Evolutionary conservation across 1,140 invertebrate genomes (phyloP).

Genomic region (Meteorus sp.): DNA sequence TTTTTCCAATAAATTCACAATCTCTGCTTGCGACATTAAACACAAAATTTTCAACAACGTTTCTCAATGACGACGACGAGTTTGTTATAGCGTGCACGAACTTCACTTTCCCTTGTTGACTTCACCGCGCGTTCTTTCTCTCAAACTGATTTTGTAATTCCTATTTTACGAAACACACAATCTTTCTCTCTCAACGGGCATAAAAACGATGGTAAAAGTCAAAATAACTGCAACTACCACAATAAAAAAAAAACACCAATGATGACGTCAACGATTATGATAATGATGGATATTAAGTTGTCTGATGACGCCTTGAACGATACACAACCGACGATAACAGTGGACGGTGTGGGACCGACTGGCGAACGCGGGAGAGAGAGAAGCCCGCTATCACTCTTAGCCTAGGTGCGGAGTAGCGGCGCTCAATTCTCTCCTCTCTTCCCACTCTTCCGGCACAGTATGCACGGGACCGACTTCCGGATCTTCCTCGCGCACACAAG

Average conservation of each 20-base stretch:
- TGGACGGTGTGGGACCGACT: constrained; percentile 29
- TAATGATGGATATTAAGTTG: constrained; percentile 26
- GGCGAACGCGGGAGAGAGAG: constrained; percentile 25
- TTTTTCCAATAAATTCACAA: too few species aligned
- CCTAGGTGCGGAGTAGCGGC: constrained; percentile 3
- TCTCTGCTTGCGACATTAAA: too few species aligned
- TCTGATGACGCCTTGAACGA: too few species aligned
- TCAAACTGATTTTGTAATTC: constrained; percentile 48
- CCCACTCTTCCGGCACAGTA: constrained; percentile 29
- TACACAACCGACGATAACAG: constrained; percentile 21
- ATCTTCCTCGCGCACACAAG: constrained; percentile 16
- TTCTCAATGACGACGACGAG: neutral
- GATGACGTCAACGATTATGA: too few species aligned
- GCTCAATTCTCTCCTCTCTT: constrained; percentile 19
- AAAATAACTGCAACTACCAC: constrained; percentile 21
- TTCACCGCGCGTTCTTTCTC: constrained; percentile 23
- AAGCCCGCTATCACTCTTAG: constrained; percentile 26
- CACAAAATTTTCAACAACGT: too few species aligned
- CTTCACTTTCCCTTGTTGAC: constrained; percentile 5
- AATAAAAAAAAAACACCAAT: too few species aligned
- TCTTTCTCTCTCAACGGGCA: too few species aligned
- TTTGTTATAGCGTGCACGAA: constrained; percentile 4
- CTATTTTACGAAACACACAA: constrained; percentile 58
- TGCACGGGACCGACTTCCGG: constrained; percentile 22
- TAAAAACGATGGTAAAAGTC: constrained; percentile 25